These are phyloP conservation scores for Taeniopygia guttata DNA, from an alignment of 2,797 vertebrate species.

Conservation along the genomic window DNA sequence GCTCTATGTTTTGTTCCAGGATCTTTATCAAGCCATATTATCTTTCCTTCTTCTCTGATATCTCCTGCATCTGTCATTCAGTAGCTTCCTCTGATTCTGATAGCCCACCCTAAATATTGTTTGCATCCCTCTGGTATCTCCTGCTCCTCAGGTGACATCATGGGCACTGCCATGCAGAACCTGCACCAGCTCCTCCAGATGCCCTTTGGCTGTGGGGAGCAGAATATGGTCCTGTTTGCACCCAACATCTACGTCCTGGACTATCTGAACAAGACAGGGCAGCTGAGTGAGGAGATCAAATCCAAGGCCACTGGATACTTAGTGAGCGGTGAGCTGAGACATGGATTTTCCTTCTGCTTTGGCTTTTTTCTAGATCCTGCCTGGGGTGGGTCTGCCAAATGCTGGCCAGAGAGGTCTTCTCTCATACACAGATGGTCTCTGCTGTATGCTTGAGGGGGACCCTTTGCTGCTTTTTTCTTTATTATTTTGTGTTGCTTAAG, in stretches of 20 bases:
- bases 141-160: constrained; percentile 80
- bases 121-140: not conserved
- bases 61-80: not conserved
- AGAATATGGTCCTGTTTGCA: constrained; percentile 89
- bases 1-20: not conserved
- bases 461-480: not conserved
- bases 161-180: constrained; percentile 85
- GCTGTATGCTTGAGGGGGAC: not conserved
- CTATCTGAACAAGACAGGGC: constrained; percentile 84
- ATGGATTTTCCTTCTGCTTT: not conserved
- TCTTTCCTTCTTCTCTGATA: not conserved
- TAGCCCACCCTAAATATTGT: not conserved
- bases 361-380: not conserved
- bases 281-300: constrained; percentile 76
- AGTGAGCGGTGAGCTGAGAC: constrained; percentile 76
- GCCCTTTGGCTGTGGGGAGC: constrained; percentile 90
- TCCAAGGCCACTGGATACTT: constrained; percentile 77
- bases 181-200: constrained; percentile 84
- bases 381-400: not conserved
- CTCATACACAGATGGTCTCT: not conserved
- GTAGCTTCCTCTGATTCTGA: not conserved
- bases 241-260: constrained; percentile 88
- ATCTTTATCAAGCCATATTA: not conserved
- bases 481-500: not conserved
- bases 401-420: not conserved